Base-by-base conservation (phyloP, 1,140 invertebrate genomes). In the Dreissena rostriformis region DNA sequence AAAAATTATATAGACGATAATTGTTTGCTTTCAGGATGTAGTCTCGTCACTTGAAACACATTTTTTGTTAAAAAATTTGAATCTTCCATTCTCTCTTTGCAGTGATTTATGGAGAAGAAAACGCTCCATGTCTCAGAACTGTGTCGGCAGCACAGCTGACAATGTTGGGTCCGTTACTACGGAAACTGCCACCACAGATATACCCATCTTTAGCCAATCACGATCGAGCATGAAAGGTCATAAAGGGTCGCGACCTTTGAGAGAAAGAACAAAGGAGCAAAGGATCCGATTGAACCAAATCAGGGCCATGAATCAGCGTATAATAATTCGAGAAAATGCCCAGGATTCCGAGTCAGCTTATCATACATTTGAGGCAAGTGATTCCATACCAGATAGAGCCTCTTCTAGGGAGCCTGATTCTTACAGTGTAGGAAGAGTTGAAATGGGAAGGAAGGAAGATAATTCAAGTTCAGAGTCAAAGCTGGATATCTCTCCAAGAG, bases 271-370 rank as follows among this genome's bases (percentile, higher is more conserved):
- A 8, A 84, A 84, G 39, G 82, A 84, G 39, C 65, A 68, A 78
- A 71, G 55, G 51, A 61, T 73, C 0, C 17, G 82, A 52, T 49
- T 71, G 55, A 83, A 70, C 55, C 81, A 52, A 22, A n/a, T 63
- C n/a, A 65, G 39, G 49, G 57, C 24, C 49, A 63, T 72, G 49
- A 51, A 51, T 26, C 39, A 65, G 1, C 82, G 66, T 66, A 74
- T 72, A n/a, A 75, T 10, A 51, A 68, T 24, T 24, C 74, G 77
- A n/a, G 74, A 51, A 55, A 70, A 49, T 66, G 82, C 75, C 49
- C 84, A 81, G 66, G 84, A 79, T 75, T 83, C 76, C 14, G 85
- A 86, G 28, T 81, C 84, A 19, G 84, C 79, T 7, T 86, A 82
- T 63, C 76, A 82, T 24, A 79, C 84, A 28, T 73, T 75, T 77